phyloP scores from a whole-genome alignment of 2,888 invertebrate species.

The Nudaria mundana region DNA sequence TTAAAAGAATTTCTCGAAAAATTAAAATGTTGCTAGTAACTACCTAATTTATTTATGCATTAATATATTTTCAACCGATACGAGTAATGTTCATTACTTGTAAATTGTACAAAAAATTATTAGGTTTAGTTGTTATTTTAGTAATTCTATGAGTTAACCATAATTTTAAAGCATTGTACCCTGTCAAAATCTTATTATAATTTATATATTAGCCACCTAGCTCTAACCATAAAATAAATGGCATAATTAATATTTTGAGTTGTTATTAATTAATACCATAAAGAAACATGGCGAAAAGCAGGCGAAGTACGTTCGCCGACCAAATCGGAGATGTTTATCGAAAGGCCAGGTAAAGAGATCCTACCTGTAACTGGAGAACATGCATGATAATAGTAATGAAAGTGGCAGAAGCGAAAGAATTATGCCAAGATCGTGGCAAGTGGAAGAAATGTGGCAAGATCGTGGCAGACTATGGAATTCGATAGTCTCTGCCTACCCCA shows the following conservation, averaged over 20 bases:
- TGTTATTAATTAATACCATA: too few relatives aligned
- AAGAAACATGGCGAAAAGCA: too few relatives aligned
- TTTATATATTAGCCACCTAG: slow-evolving; percentile 52
- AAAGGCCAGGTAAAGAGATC: too few relatives aligned
- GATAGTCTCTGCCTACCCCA: too few relatives aligned
- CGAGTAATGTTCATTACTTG: slow-evolving; percentile 39
- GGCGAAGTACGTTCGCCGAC: too few relatives aligned
- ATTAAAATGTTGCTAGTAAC: slow-evolving; percentile 48
- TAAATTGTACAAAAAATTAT: slow-evolving; percentile 70
- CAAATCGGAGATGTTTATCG: too few relatives aligned
- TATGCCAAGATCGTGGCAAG: too few relatives aligned
- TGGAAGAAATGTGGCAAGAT: too few relatives aligned
- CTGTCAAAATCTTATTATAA: slow-evolving; percentile 54
- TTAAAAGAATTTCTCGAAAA: slow-evolving; percentile 49
- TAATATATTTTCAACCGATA: slow-evolving; percentile 33
- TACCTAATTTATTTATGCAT: slow-evolving; percentile 54
- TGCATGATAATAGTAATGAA: too few relatives aligned
- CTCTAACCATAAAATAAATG: slow-evolving; percentile 75
- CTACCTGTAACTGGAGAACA: too few relatives aligned
- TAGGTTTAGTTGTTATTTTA: slow-evolving; percentile 57
- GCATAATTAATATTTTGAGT: slow-evolving; percentile 48
- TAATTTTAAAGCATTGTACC: slow-evolving; percentile 57
- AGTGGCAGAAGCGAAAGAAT: too few relatives aligned
- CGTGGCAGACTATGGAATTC: too few relatives aligned
- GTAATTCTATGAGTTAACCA: slow-evolving; percentile 71